Percentiles rank a stretch among this genome's conserved stretches.
These are phyloP conservation scores for Apodemus speciosus DNA, from an alignment of 2,113 vertebrate species.

Conservation along the genomic window DNA sequence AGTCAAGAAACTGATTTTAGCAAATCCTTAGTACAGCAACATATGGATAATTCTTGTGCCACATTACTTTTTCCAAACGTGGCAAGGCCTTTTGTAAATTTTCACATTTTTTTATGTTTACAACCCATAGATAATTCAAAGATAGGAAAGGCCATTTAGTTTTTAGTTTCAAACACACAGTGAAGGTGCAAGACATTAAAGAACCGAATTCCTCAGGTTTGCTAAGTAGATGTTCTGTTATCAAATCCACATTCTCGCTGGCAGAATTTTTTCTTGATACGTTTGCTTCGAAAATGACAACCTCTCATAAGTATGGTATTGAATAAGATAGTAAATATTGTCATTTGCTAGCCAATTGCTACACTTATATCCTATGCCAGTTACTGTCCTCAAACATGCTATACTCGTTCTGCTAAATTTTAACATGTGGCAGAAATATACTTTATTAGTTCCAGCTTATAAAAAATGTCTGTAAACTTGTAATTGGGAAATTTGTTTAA, in stretches of 20 bases:
- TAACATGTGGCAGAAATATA: neutral
- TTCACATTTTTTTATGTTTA: constrained; percentile 5
- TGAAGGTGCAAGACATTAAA: neutral
- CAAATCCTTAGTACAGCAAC: constrained; percentile 7
- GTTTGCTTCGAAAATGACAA: neutral
- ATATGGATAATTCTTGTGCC: constrained; percentile 32
- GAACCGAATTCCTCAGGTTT: neutral
- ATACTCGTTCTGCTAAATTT: neutral
- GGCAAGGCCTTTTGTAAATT: constrained; percentile 38
- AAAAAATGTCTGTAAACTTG: neutral
- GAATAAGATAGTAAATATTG: neutral
- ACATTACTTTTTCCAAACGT: constrained; percentile 56
- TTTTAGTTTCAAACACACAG: neutral
- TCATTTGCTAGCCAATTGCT: neutral
- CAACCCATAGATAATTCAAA: neutral
- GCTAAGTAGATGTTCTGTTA: neutral
- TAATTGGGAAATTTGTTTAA: neutral
- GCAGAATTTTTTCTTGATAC: neutral
- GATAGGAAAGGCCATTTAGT: neutral
- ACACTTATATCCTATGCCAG: neutral
- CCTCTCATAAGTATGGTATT: constrained; percentile 1
- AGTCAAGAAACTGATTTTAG: constrained; percentile 3
- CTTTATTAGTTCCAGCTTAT: neutral
- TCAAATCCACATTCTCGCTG: neutral
- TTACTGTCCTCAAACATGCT: neutral